These are phyloP conservation scores for Zaprionus tsacasi DNA, from an alignment of 1,140 invertebrate species.

Conservation along the genomic window DNA sequence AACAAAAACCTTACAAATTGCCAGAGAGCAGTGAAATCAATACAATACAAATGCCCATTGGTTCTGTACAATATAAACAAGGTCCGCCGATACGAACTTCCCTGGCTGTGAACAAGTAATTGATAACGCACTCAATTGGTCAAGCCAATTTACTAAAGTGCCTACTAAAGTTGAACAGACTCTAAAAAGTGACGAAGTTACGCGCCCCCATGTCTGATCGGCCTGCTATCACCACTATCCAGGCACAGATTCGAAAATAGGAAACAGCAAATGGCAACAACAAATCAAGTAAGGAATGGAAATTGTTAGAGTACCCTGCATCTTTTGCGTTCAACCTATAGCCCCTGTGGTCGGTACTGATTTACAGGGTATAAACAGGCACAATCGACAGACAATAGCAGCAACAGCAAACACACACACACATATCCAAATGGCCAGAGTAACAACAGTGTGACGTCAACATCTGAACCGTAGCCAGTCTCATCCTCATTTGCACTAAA, in stretches of 20 bases:
- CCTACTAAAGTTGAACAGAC: conserved; percentile 52
- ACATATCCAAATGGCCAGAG: conserved; percentile 21
- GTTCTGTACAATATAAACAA: neutral
- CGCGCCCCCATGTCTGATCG: neutral
- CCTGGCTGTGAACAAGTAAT: conserved; percentile 61
- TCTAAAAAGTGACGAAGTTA: conserved; percentile 9
- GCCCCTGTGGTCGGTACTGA: neutral
- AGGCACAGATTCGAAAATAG: conserved; percentile 70
- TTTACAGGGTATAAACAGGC: neutral
- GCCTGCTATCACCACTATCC: conserved; percentile 54
- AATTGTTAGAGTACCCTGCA: neutral
- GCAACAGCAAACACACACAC: neutral
- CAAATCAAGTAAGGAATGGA: neutral
- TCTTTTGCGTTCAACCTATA: neutral
- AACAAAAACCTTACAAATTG: neutral
- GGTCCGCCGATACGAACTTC: conserved; percentile 1
- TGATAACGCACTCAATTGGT: conserved; percentile 75
- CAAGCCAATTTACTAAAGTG: conserved; percentile 75
- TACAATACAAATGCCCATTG: neutral
- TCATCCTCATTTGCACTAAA: conserved; percentile 71
- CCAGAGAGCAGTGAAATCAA: neutral
- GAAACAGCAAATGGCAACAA: conserved; percentile 48
- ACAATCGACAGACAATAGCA: neutral
- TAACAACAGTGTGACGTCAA: conserved; percentile 48
- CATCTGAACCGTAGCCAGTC: conserved; percentile 64